phyloP scores from a whole-genome alignment of 2,888 invertebrate species.

The Eilema caniola region DNA sequence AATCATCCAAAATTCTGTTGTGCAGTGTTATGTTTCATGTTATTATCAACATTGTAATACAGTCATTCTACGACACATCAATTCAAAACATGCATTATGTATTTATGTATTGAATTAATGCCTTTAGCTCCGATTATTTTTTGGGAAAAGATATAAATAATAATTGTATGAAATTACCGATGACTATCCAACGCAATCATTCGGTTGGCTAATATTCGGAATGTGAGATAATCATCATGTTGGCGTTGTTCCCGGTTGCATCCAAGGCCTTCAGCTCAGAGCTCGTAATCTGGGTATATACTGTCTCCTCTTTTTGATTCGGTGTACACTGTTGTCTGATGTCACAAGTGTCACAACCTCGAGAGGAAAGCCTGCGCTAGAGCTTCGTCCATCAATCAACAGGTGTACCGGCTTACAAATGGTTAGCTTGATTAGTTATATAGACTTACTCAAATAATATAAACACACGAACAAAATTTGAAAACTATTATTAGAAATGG shows the following conservation, averaged over 20 bases:
- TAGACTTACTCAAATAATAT: neutral
- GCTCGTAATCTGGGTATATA: neutral
- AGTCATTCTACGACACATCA: too few species aligned
- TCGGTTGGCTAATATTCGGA: neutral
- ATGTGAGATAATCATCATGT: neutral
- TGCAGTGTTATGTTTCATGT: too few species aligned
- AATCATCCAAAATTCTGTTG: too few species aligned
- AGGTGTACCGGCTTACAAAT: neutral
- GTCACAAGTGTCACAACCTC: neutral
- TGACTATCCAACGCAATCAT: neutral
- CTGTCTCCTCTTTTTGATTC: neutral
- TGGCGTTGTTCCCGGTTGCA: neutral
- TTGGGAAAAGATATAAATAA: neutral
- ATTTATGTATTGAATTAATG: neutral
- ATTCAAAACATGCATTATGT: neutral
- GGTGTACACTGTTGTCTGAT: neutral
- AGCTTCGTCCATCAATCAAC: neutral
- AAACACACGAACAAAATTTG: neutral
- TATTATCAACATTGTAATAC: too few species aligned
- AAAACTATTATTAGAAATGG: neutral
- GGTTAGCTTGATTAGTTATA: neutral
- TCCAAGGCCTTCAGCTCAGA: neutral
- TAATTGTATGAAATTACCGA: neutral
- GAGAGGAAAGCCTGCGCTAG: neutral
- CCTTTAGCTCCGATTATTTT: neutral